These are phyloP conservation scores for Struthio camelus DNA, from an alignment of 2,113 vertebrate species.

Conservation along the genomic window DNA sequence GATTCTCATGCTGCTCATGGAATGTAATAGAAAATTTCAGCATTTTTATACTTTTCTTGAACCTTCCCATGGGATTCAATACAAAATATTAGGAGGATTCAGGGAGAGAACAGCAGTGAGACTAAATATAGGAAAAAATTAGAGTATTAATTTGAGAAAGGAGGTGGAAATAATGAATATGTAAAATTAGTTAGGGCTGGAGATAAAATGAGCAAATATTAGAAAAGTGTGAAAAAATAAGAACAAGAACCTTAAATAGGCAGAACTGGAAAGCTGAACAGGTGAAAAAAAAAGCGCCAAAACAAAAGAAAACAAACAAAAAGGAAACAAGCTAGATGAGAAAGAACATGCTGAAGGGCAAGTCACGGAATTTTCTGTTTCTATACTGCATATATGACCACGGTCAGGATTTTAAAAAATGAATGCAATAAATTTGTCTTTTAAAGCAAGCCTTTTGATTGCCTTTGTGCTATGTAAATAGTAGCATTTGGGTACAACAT, in stretches of 20 bases:
- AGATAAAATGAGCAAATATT: neutral
- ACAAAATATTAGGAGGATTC: neutral
- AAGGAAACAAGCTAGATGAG: neutral
- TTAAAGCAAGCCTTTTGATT: neutral
- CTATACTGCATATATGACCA: neutral
- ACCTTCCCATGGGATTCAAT: neutral
- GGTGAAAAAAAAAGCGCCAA: neutral
- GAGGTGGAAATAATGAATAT: neutral
- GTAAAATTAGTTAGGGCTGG: neutral
- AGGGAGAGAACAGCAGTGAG: neutral
- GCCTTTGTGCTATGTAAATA: neutral
- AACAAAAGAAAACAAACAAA: neutral
- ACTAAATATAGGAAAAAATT: neutral
- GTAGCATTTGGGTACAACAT: neutral
- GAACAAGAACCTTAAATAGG: neutral
- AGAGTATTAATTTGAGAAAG: neutral
- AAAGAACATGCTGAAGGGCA: neutral
- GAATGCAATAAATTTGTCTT: neutral
- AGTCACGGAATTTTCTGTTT: neutral
- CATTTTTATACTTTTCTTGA: neutral
- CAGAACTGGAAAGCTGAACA: neutral
- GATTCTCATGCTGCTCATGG: neutral
- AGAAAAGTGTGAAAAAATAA: fast-evolving
- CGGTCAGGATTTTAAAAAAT: neutral
- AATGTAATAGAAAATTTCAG: neutral